These are phyloP conservation scores for Loris lydekkerianus DNA, from an alignment of 2,797 vertebrate genomes.

Conservation along the genomic window DNA sequence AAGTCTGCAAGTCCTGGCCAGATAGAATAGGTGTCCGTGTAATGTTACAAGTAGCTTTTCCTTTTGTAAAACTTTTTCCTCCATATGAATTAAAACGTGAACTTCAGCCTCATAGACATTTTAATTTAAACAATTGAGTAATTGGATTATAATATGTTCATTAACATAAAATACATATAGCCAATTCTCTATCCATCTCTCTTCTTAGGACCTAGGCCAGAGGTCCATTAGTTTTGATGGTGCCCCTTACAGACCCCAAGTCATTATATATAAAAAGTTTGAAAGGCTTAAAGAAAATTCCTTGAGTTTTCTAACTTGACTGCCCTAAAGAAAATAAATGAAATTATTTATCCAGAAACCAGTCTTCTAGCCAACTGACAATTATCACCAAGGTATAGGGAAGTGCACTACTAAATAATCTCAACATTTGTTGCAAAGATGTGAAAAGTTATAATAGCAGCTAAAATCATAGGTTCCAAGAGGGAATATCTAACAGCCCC, in stretches of 20 bases:
- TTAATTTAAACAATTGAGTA: background rate
- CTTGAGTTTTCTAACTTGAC: conserved; percentile 54
- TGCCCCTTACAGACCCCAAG: background rate
- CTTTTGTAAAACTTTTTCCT: background rate
- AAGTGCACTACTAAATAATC: background rate
- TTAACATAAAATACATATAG: background rate
- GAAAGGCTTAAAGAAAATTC: background rate
- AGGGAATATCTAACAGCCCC: too few species aligned
- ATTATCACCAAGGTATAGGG: conserved; percentile 71
- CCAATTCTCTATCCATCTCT: background rate
- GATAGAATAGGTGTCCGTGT: too few species aligned
- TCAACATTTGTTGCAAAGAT: too few species aligned
- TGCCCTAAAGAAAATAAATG: conserved; percentile 73
- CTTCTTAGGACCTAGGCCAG: background rate
- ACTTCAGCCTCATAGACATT: background rate
- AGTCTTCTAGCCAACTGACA: conserved; percentile 74
- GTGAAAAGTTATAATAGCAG: too few species aligned
- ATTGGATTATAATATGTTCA: background rate
- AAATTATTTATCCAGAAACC: conserved; percentile 69
- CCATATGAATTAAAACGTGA: background rate
- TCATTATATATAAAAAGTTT: conserved; percentile 29
- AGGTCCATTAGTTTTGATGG: background rate
- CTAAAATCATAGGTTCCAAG: too few species aligned
- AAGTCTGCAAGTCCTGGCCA: background rate
- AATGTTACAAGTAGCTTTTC: background rate